Conservation (phyloP, 2,888 invertebrate genomes). For the Erebia palarica region DNA sequence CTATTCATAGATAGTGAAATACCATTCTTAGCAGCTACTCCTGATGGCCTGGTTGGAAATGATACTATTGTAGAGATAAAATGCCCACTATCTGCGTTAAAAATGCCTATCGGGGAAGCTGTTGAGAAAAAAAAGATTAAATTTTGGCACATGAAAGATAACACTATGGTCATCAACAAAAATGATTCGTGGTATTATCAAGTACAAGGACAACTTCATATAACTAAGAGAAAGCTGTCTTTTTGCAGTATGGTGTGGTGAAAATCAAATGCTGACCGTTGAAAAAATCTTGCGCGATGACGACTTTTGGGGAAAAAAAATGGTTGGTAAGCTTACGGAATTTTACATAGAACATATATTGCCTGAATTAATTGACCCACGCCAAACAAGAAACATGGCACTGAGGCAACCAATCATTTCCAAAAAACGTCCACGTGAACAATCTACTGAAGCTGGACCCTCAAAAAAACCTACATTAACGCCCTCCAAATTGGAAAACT, state of each 20-base stretch:
- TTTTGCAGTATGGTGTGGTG: conserved; percentile 15
- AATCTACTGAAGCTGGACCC: neutral
- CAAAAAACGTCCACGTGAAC: neutral
- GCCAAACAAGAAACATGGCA: conserved; percentile 14
- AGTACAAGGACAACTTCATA: conserved; percentile 17
- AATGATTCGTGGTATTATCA: conserved; percentile 19
- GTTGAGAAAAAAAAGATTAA: conserved; percentile 15
- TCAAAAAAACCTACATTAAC: neutral
- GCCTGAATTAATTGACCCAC: conserved; percentile 24
- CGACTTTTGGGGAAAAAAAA: conserved; percentile 7
- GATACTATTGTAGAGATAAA: conserved; percentile 13
- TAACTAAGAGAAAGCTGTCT: conserved; percentile 7
- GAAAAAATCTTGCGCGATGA: conserved; percentile 17
- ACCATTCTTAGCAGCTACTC: conserved; percentile 16
- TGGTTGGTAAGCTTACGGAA: conserved; percentile 12
- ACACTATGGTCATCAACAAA: conserved; percentile 10
- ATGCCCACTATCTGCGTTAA: conserved; percentile 10
- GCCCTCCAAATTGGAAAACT: neutral
- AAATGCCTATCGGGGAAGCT: conserved; percentile 15
- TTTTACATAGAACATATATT: conserved; percentile 22
- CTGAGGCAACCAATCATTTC: conserved; percentile 14
- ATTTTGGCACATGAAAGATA: conserved; percentile 16
- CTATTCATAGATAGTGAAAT: conserved; percentile 13
- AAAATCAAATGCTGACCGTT: conserved; percentile 14
- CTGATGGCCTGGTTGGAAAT: conserved; percentile 13